These are phyloP conservation scores for Drosophila peninsularis DNA, from an alignment of 2,888 invertebrate species.

Conservation along the genomic window DNA sequence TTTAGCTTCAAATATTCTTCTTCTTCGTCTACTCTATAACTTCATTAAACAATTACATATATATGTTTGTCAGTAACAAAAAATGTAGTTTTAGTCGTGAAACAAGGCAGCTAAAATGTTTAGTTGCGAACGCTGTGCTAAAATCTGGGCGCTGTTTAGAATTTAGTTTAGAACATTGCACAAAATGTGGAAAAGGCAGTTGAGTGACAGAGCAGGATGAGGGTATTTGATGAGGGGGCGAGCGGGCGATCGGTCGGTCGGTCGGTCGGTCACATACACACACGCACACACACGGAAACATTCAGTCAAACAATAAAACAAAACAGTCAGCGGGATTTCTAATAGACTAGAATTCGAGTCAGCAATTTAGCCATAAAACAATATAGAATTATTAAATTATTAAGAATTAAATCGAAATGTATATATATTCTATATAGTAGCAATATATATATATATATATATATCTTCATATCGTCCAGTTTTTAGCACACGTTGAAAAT, in stretches of 20 bases:
- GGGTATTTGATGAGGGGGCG: no score
- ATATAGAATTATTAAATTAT: conserved; percentile 9
- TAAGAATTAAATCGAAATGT: conserved; percentile 7
- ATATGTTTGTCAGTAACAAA: conserved; percentile 55
- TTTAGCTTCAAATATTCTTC: conserved; percentile 12
- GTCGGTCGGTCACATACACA: conserved; percentile 10
- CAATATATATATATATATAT: neutral
- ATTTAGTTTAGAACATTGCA: conserved; percentile 23
- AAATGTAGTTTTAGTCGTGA: conserved; percentile 18
- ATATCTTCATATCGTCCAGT: conserved; percentile 13
- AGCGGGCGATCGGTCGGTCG: no score
- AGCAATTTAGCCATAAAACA: conserved; percentile 32
- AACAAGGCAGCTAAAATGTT: conserved; percentile 38
- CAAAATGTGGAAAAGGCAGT: conserved; percentile 20
- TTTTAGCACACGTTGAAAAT: conserved; percentile 24
- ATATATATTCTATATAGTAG: neutral
- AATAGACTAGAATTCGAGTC: conserved; percentile 69
- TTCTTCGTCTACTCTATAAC: neutral
- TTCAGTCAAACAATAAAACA: no score
- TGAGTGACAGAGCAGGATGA: neutral
- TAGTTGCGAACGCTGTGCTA: conserved; percentile 44
- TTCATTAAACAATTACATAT: conserved; percentile 38
- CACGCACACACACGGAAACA: conserved; percentile 36
- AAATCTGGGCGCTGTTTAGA: conserved; percentile 15
- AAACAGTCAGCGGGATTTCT: conserved; percentile 30